Conservation (phyloP, 2,797 vertebrate species). For the Syngnathus acus region DNA sequence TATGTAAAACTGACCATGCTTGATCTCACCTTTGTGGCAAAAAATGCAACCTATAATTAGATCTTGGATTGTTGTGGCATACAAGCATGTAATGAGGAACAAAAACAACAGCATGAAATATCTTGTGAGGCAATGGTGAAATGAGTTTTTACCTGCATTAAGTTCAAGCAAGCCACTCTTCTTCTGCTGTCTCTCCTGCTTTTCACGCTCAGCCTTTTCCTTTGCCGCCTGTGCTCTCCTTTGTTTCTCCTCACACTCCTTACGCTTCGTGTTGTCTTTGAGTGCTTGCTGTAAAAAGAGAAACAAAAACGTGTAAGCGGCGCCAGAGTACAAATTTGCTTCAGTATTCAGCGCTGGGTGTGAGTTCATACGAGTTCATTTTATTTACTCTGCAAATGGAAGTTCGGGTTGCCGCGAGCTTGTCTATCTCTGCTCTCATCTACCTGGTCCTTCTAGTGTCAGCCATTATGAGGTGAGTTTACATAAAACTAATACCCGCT, state of each 20-base stretch:
- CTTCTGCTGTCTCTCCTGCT: constrained; percentile 84
- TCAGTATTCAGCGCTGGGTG: not conserved
- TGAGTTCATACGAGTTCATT: not conserved
- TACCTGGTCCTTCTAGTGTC: not conserved
- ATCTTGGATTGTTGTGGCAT: constrained; percentile 28
- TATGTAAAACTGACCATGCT: not conserved
- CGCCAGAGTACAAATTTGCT: not conserved
- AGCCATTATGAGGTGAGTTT: too few species aligned
- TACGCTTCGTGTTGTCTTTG: constrained; percentile 82
- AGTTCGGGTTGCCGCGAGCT: too few species aligned
- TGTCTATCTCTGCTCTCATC: not conserved
- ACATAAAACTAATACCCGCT: too few species aligned
- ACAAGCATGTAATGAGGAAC: constrained; percentile 8
- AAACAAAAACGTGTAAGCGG: not conserved
- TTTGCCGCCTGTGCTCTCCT: constrained; percentile 81
- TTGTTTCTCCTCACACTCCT: constrained; percentile 89
- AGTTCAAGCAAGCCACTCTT: constrained; percentile 87
- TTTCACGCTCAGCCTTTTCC: constrained; percentile 90
- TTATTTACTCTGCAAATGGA: not conserved
- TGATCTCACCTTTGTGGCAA: too few species aligned
- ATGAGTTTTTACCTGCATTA: constrained; percentile 76
- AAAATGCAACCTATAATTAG: constrained; percentile 9
- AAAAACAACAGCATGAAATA: constrained; percentile 14
- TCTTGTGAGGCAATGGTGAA: constrained; percentile 30
- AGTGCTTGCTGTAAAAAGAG: constrained; percentile 77